Evolutionary conservation across 2,888 invertebrate species (phyloP), one percentile per base, ranked within the genome.

Genomic region (Apodemia duryi): DNA sequence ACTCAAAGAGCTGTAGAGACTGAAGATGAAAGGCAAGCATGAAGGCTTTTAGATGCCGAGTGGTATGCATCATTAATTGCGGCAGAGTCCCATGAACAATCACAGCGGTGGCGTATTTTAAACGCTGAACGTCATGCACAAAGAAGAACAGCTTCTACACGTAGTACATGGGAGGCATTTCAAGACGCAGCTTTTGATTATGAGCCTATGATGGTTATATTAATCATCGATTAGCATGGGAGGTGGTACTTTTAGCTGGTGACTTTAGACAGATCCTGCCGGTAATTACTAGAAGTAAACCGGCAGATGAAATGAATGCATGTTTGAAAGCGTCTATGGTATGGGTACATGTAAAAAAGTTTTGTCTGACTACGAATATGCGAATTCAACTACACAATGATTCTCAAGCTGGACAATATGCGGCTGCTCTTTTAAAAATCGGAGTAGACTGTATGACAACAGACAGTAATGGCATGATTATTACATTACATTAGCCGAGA

Each of bases 391-490:
- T 74, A 5, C 69, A 71, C 62, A 69, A 68, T 63, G 70, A 74
- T 65, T 13, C 46, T 52, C 66, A 68, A 69, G 43, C 70, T 2
- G 69, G 67, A 32, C 66, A 63, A 69, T 71, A 69, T 71, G 68
- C 72, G 0, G 68, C 70, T 63, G 61, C 68, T 69, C 70, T 73
- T 54, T 67, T 74, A 1, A 70, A 72, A 72, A 75, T 74, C 29
- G 73, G 72, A n/a, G 71, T 72, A 70, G 70, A 68, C 66, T 57
- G 68, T 65, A 68, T 70, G 65, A 10, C 70, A 63, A 71, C 43
- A 10, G 69, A 70, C 61, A 38, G 38, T 67, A 63, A 73, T 49
- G 73, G 63, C 43, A 71, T 70, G 71, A 72, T 74, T 61, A 72
- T 74, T 62, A 68, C 66, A 65, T 51, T 73, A 29, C 21, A 21